Evolutionary conservation across 2,888 invertebrate species (phyloP), one percentile per base, ranked within the genome.

Genomic region (Coelopa pilipes): DNA sequence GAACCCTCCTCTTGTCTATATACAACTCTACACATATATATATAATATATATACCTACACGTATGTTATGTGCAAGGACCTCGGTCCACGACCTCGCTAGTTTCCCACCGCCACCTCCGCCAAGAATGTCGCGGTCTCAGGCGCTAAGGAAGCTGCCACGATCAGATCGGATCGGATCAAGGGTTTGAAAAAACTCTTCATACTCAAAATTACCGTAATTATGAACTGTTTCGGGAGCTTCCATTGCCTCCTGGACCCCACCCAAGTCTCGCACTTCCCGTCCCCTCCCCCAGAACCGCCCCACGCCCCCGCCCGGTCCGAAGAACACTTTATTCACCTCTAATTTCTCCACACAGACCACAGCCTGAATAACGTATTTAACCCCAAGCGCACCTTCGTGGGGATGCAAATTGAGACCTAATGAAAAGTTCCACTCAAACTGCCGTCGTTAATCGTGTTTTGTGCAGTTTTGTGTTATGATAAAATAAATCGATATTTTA

Each of bases 401-500:
- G 82, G 82, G 82, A 82, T 82, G 82, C 82, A 82, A 82, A 82
- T 82, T 78, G 75, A 66, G 74, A 78, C 75, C 21, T 12, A 62
- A 62, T 45, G 24, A 17, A 45, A 57, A 55, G 45, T 45, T 11
- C 13, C 19, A 70, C 12, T 55, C 19, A 21, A 70, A 49, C 59
- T 70, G 70, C 70, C 11, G 45, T 47, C 15, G n/a, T 46, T 1
- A 55, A 24, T 17, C 46, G 19, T 53, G 34, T 46, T 24, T 17
- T 19, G 17, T 66, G 66, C 67, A 67, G 45, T 49, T 60, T 72
- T 19, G 10, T 49, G 19, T 17, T 70, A 15, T 57, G 46, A 65
- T 45, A 62, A 69, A 69, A 68, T 63, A 80, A 80, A 80, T 82
- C 82, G 82, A 82, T 82, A 82, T 82, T 82, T 82, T 82, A 82